These are phyloP conservation scores for Lathronympha strigana DNA, from an alignment of 2,888 invertebrate genomes.

Conservation along the genomic window DNA sequence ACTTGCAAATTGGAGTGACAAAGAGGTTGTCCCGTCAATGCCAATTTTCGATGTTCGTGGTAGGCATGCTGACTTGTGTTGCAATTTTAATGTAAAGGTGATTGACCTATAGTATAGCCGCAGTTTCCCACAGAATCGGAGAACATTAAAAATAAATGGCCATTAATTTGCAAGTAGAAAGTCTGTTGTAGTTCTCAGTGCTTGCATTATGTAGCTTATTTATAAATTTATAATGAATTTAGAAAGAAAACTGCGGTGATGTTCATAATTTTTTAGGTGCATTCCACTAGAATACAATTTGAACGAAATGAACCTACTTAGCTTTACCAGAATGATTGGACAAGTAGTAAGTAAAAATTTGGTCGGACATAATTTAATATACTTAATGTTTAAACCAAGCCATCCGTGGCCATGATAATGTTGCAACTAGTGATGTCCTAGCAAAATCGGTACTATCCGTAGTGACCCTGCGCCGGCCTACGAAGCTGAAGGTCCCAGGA, in stretches of 20 bases:
- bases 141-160: conserved; percentile 27
- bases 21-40: too few species aligned
- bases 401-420: too few species aligned
- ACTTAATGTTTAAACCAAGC: background rate
- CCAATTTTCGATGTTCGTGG: too few species aligned
- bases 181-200: conserved; percentile 12
- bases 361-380: background rate
- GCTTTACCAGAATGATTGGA: too few species aligned
- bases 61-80: too few species aligned
- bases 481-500: too few species aligned
- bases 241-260: background rate
- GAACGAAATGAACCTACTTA: background rate
- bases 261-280: too few species aligned
- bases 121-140: conserved; percentile 27
- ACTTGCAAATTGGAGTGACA: too few species aligned
- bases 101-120: conserved; percentile 10
- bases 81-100: background rate
- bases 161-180: conserved; percentile 30
- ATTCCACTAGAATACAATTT: background rate
- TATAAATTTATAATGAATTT: conserved; percentile 16
- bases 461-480: too few species aligned
- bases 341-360: too few species aligned
- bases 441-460: too few species aligned
- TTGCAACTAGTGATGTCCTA: too few species aligned
- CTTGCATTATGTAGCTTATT: conserved; percentile 10